Base-by-base conservation (phyloP, 2,113 vertebrate genomes). In the Stomatorhinus ivindoensis region DNA sequence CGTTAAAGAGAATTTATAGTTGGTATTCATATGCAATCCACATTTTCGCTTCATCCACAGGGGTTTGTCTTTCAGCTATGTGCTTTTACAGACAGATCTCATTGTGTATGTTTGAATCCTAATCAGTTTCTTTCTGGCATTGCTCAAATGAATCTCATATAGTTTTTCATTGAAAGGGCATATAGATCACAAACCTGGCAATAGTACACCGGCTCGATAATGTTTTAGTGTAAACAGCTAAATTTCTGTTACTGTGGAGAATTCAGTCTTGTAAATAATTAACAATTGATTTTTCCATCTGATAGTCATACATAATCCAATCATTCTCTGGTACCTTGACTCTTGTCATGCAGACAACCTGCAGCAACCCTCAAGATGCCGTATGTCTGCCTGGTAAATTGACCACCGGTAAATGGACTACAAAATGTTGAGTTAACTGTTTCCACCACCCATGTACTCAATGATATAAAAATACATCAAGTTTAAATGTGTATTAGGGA, bases 211-310 rank as follows among this genome's bases (percentile, higher is more conserved):
- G 46, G 46, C n/a, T 53, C 50, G 21, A 89, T 42, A 15, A 55
- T 48, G 76, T 50, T 31, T 35, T 80, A 42, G 61, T 50, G 44
- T 73, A 65, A 88, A 76, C 47, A 86, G 83, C 21, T 47, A 84
- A 47, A 84, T 46, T 84, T 24, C 44, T 84, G 82, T 84, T 84
- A 47, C 82, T 46, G 44, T 84, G 35, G 24, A 46, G 39, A 47
- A 47, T 87, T 35, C 85, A 87, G 50, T 84, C 88, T 50, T 42
- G 55, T 58, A 76, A 53, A 89, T 85, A 61, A 89, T 84, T 89
- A 42, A 89, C 46, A 76, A 89, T 42, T 27, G 31, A 73, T 84
- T 89, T 76, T 85, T 47, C 55, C 51, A 61, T 58, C 88, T 50
- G 44, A 31, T 84, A 10, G 50, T 51, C 21, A 65, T 87, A 42